Percentiles rank a stretch among this genome's conserved stretches.
phyloP scores from a whole-genome alignment of 2,888 invertebrate species.

The Parnassius glacialis region DNA sequence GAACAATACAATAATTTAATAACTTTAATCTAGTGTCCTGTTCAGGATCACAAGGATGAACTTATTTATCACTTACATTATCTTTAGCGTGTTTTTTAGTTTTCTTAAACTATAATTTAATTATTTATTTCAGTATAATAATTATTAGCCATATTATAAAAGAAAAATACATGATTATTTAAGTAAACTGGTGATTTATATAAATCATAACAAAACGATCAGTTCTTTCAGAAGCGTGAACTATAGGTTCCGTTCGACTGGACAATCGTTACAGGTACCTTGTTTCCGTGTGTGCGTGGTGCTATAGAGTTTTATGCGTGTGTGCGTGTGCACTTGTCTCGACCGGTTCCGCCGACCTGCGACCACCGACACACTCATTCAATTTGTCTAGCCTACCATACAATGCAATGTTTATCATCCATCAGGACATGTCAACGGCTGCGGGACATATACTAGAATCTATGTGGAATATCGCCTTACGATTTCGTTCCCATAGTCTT shows the following conservation, averaged over 20 bases:
- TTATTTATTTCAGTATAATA: too few species aligned
- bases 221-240: conserved; percentile 2
- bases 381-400: conserved; percentile 51
- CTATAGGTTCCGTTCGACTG: conserved; percentile 20
- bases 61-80: too few species aligned
- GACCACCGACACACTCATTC: conserved; percentile 46
- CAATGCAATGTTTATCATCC: conserved; percentile 43
- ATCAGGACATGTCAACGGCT: conserved; percentile 32
- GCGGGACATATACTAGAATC: conserved; percentile 18
- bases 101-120: too few species aligned
- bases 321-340: conserved; percentile 33
- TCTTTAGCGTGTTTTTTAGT: too few species aligned
- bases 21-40: too few species aligned
- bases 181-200: too few species aligned
- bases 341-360: conserved; percentile 44
- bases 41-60: too few species aligned
- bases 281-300: conserved; percentile 23
- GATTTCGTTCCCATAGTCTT: background rate
- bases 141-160: too few species aligned
- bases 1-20: too few species aligned
- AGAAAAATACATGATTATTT: too few species aligned
- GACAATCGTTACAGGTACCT: conserved; percentile 15
- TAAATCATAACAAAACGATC: too few species aligned
- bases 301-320: conserved; percentile 20
- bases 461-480: conserved; percentile 15